Evolutionary conservation across 1,140 invertebrate genomes (phyloP), one percentile per base, ranked within the genome.

Genomic region (Drosophila melanica): DNA sequence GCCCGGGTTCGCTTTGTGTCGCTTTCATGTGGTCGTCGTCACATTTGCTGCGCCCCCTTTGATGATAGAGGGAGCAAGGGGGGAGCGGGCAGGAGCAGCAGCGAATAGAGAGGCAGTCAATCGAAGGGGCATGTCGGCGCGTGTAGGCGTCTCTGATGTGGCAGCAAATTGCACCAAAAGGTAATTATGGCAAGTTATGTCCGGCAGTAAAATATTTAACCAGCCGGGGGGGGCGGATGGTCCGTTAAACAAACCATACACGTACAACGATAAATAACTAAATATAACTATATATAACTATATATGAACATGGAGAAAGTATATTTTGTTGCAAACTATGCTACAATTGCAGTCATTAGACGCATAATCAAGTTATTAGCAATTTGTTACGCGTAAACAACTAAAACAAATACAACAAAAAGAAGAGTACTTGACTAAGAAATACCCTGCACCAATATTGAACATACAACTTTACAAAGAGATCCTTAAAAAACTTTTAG

Each of bases 311-410:
- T 42, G 37, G 59, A 30, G 60, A 71, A 55, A 65, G 51, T 37
- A 12, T 37, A 50, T 64, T 51, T 51, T 10, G 45, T 55, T 48
- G 42, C 27, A 33, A 57, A 33, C 18, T 35, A 12, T 33, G 50
- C 27, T 27, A 37, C 66, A 90, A 89, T 89, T 90, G 87, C 70
- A 33, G 45, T 69, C 77, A 90, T 89, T 90, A 89, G 70, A 75
- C 67, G 80, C 77, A 89, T 89, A 89, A 89, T 89, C 80, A 90
- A 90, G 84, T 90, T 89, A 79, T 89, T 90, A 80, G 68, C 84
- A 84, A 87, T 84, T 89, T 77, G 75, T 76, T 87, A 62, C 70
- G 60, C 67, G 81, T 59, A 84, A 77, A 72, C 78, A 72, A 75
- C 59, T 80, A 57, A 54, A 60, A 23, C 48, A 50, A 55, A n/a